phyloP scores from a whole-genome alignment of 2,888 invertebrate genomes.

The Caenorhabditis panamensis region DNA sequence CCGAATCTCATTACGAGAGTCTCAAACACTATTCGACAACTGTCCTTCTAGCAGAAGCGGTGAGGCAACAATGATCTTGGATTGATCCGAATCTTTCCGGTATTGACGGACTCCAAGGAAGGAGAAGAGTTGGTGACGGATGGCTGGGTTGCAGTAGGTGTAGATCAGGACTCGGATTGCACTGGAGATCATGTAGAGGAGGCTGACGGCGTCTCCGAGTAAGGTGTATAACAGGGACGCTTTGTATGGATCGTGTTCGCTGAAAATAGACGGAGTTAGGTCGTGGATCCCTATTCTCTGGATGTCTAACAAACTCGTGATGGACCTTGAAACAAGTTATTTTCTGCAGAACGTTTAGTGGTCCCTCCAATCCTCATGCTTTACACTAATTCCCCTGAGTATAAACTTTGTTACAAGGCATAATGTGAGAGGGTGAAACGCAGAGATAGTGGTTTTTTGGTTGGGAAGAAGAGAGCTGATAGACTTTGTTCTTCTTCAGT shows the following conservation, averaged over 20 bases:
- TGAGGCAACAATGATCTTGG: constrained; percentile 40
- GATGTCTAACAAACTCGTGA: too few relatives aligned
- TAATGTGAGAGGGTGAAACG: too few relatives aligned
- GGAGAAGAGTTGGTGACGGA: constrained; percentile 59
- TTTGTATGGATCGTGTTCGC: constrained; percentile 69
- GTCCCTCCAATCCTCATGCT: too few relatives aligned
- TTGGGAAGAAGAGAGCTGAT: too few relatives aligned
- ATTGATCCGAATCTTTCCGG: constrained; percentile 48
- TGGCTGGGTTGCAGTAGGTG: constrained; percentile 68
- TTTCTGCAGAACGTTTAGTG: too few relatives aligned
- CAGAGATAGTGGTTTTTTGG: too few relatives aligned
- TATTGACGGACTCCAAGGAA: constrained; percentile 25
- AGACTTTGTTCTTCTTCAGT: too few relatives aligned
- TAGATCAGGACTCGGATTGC: constrained; percentile 76
- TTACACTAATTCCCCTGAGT: too few relatives aligned
- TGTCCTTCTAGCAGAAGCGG: constrained; percentile 39
- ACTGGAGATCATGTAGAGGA: constrained; percentile 71
- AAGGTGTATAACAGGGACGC: constrained; percentile 74
- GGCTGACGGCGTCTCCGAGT: constrained; percentile 71
- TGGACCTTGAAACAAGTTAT: too few relatives aligned
- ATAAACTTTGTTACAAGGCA: too few relatives aligned
- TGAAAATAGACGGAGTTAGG: constrained; percentile 37
- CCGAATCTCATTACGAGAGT: too few relatives aligned
- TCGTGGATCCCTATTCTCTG: too few relatives aligned
- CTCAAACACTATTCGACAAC: constrained; percentile 43